Base-by-base conservation (phyloP, 2,888 invertebrate species). In the Thera britannica region DNA sequence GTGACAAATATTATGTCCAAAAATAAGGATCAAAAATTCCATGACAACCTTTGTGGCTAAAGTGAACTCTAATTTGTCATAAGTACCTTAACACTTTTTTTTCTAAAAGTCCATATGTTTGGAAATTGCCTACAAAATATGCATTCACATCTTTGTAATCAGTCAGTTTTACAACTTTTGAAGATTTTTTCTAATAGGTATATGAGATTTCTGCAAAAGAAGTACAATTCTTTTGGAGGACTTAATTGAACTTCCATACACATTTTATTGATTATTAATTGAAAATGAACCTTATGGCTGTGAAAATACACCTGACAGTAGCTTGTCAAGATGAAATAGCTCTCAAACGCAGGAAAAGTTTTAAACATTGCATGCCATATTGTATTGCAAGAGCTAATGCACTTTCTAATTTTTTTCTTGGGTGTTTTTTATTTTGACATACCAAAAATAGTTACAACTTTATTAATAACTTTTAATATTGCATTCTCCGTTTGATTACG, bases 301-400 rank as follows among this genome's bases (percentile, higher is more conserved):
- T 61, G 57, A 60, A 41, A 7, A 62, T 68, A 73, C 65, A 68
- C 54, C 65, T 34, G 2, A 67, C 56, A 55, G 70, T 73, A 23
- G 66, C 66, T 54, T 64, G 62, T 12, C 59, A 54, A 55, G 38
- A 46, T 48, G 55, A 62, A 67, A 66, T 52, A 58, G 59, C 51
- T 69, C 62, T 57, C 67, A 65, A 67, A 35, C 54, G 59, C 46
- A 59, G 70, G 70, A 71, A 65, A 71, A 72, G 70, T 70, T 73
- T 67, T 66, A 62, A 70, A 56, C 61, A 68, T 66, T 65, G 63
- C 67, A 65, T 59, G 60, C 70, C 63, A 9, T 44, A 44, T 61
- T 52, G 41, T 52, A 72, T 70, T n/a, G 63, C 46, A 56, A 55
- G 70, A 72, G 73, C 60, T 54, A 52, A 5, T 3, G 9, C 12